Evolutionary conservation across 2,888 invertebrate species (phyloP).

Genomic region (Ernsta delagoae): DNA sequence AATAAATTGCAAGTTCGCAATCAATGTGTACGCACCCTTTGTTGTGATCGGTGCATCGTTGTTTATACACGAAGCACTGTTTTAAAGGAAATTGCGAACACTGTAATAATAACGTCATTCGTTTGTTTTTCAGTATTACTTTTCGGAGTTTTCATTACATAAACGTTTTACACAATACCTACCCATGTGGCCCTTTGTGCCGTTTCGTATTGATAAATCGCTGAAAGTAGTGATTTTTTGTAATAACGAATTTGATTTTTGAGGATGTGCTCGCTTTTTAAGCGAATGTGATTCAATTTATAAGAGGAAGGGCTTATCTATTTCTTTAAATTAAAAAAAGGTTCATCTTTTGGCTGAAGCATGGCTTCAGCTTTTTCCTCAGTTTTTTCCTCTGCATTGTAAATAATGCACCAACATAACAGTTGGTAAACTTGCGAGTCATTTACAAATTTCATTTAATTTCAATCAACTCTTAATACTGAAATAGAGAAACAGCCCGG

Average conservation of each 20-base stretch:
- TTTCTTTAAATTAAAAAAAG: too few relatives aligned
- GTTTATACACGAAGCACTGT: slow-evolving; percentile 4
- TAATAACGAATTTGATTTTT: neutral
- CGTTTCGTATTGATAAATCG: neutral
- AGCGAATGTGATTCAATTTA: neutral
- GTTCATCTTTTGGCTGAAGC: too few relatives aligned
- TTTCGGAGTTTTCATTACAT: neutral
- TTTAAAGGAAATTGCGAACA: slow-evolving; percentile 8
- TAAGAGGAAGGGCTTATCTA: too few relatives aligned
- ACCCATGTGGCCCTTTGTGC: neutral
- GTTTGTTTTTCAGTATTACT: neutral
- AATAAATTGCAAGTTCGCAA: slow-evolving; percentile 10
- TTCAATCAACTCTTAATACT: too few relatives aligned
- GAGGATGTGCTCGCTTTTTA: neutral
- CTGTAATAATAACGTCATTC: neutral
- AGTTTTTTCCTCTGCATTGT: too few relatives aligned
- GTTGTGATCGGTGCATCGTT: slow-evolving; percentile 4
- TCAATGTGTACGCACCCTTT: slow-evolving; percentile 8
- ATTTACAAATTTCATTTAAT: too few relatives aligned
- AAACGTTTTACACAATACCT: neutral
- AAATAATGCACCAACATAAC: too few relatives aligned
- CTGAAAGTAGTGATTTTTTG: neutral
- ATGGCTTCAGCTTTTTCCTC: too few relatives aligned
- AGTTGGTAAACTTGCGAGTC: too few relatives aligned
- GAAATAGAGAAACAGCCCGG: too few relatives aligned